A percentile compares a stretch with the other conserved stretches of the same genome.
Conservation (phyloP, 1,140 invertebrate genomes). For the Drosophila rhopaloa region DNA sequence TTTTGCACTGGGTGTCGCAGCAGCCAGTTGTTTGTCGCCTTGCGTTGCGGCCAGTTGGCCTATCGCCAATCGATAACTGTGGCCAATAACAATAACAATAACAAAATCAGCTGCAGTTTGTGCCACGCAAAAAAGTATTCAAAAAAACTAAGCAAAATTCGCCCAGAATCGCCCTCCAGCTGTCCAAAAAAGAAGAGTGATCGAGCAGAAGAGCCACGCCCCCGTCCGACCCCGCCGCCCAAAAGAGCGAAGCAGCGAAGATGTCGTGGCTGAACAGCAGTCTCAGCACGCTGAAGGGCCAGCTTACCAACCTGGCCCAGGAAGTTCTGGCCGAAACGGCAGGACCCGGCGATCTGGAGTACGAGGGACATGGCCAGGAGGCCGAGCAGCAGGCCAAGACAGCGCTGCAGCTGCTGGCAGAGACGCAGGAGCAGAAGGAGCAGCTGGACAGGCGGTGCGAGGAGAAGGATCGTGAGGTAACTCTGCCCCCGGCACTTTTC, state of each 20-base stretch:
- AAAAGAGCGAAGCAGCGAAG: constrained; percentile 39
- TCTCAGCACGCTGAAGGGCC: constrained; percentile 90
- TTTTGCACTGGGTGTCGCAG: background rate
- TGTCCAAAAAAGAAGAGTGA: background rate
- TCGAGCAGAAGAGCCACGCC: constrained; percentile 1
- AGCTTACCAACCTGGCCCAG: constrained; percentile 90
- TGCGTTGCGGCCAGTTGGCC: background rate
- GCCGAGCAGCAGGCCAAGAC: constrained; percentile 55
- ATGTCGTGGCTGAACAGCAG: constrained; percentile 93
- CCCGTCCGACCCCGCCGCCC: background rate
- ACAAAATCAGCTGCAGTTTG: constrained; percentile 70
- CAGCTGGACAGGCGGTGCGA: constrained; percentile 87
- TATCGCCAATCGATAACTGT: constrained; percentile 34
- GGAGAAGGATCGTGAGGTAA: constrained; percentile 88
- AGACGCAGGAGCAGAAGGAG: constrained; percentile 86
- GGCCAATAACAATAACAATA: constrained; percentile 29
- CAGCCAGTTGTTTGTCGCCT: background rate
- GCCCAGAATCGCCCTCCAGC: background rate
- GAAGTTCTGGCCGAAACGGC: constrained; percentile 87
- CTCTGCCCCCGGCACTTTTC: constrained; percentile 50
- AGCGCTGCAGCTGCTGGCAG: constrained; percentile 81
- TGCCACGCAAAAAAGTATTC: constrained; percentile 77
- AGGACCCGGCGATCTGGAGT: constrained; percentile 83
- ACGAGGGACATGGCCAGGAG: constrained; percentile 32
- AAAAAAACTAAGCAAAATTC: constrained; percentile 30